Evolutionary conservation across 2,113 vertebrate species (phyloP).

Genomic region (human): GRCh38 chr2:140717001-140717500

Average conservation of each 20-base stretch:
- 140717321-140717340: neutral
- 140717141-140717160: neutral
- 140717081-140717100: neutral
- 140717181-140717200: neutral
- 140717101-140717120: neutral
- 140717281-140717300: neutral
- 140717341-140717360: slow-evolving; percentile 13
- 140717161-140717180: neutral
- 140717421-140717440: slow-evolving; percentile 49
- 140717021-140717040: neutral
- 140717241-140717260: neutral
- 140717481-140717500: slow-evolving; percentile 36
- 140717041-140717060: neutral
- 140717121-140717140: neutral
- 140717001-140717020: neutral
- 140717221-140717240: neutral
- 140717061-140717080: neutral
- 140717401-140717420: neutral
- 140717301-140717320: slow-evolving; percentile 26
- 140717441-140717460: slow-evolving; percentile 17
- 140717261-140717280: neutral
- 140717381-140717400: slow-evolving; percentile 36
- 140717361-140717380: slow-evolving; percentile 47
- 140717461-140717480: slow-evolving; percentile 15
- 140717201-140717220: neutral